Evolutionary conservation across 1,140 invertebrate species (phyloP).

Genomic region (Bombus difficillimus): DNA sequence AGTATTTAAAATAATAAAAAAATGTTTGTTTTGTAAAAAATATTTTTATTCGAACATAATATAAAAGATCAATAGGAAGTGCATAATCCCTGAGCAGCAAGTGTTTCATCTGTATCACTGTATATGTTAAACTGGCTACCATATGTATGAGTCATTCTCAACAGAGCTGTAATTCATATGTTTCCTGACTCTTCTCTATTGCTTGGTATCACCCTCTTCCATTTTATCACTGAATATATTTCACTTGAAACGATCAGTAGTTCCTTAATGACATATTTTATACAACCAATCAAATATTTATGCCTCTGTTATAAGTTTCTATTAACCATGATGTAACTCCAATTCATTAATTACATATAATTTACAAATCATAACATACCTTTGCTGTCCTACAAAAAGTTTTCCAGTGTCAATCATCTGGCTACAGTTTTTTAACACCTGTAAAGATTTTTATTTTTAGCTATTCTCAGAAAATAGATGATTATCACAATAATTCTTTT

Average conservation of each 20-base stretch:
- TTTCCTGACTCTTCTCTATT: conserved; percentile 57
- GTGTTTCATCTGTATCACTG: conserved; percentile 2
- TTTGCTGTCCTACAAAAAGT: conserved; percentile 92
- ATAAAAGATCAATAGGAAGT: not conserved
- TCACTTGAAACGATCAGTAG: not conserved
- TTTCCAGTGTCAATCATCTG: conserved; percentile 94
- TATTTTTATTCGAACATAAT: not conserved
- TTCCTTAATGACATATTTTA: not conserved
- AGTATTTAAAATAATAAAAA: not conserved
- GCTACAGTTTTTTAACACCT: conserved; percentile 91
- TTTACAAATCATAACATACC: conserved; percentile 82
- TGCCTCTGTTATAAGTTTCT: not conserved
- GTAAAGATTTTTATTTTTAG: conserved; percentile 56
- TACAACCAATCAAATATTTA: not conserved
- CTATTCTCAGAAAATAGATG: too few relatives aligned
- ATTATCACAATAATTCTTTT: not conserved
- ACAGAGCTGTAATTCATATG: conserved; percentile 57
- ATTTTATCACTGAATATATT: not conserved
- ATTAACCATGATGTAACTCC: not conserved
- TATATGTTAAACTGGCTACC: conserved; percentile 64
- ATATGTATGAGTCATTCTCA: conserved; percentile 68
- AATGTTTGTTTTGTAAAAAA: not conserved
- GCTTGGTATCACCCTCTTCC: conserved; percentile 9
- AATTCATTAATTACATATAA: conserved; percentile 39
- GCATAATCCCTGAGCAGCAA: not conserved